Conservation (phyloP, 92 coral and sea anemone genomes). For the Porites lobata region DNA sequence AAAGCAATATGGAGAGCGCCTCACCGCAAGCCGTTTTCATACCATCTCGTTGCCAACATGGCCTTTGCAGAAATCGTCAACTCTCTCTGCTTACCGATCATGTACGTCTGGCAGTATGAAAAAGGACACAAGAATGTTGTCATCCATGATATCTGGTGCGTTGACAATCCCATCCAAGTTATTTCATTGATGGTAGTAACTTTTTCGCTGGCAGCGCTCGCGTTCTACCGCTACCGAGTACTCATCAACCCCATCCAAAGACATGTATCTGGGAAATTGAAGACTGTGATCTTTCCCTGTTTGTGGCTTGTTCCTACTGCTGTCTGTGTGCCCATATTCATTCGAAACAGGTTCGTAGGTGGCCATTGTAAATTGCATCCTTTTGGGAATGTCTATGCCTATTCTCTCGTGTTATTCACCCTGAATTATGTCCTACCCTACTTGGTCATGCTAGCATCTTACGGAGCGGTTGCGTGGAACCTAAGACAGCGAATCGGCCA, state of each 20-base stretch:
- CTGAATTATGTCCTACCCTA: constrained; percentile 62
- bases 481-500: constrained; percentile 7
- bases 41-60: constrained; percentile 68
- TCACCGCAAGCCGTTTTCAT: constrained; percentile 63
- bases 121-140: constrained; percentile 13
- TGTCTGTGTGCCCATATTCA: constrained; percentile 42
- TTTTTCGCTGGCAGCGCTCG: constrained; percentile 57
- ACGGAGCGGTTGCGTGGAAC: constrained; percentile 67
- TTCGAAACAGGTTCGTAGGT: constrained; percentile 28
- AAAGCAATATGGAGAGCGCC: constrained; percentile 47
- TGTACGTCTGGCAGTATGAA: constrained; percentile 1
- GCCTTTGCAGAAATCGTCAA: constrained; percentile 68
- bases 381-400: not conserved
- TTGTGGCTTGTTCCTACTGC: constrained; percentile 59
- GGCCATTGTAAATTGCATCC: not conserved
- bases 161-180: constrained; percentile 54
- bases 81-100: constrained; percentile 45
- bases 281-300: not conserved
- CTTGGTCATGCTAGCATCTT: constrained; percentile 54
- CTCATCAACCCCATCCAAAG: constrained; percentile 27
- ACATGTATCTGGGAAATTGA: constrained; percentile 9
- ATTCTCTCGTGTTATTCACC: constrained; percentile 24
- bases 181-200: constrained; percentile 54
- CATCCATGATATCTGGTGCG: constrained; percentile 38
- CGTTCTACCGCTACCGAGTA: constrained; percentile 58